These are phyloP conservation scores for Pipistrellus kuhlii DNA, from an alignment of 2,797 vertebrate species.

Conservation along the genomic window DNA sequence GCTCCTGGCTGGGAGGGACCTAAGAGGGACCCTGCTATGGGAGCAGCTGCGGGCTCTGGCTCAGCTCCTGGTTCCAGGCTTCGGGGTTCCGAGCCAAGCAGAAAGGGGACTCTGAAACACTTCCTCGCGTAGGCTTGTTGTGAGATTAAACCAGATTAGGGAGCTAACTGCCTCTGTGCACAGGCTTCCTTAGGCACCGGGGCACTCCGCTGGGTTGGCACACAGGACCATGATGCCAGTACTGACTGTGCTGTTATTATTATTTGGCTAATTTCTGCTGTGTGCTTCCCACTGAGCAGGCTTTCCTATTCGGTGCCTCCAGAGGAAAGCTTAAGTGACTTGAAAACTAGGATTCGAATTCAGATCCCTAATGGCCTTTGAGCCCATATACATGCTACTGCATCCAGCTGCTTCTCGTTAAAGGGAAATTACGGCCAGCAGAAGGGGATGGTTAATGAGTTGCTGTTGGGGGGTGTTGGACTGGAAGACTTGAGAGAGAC, in stretches of 20 bases:
- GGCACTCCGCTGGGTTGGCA: neutral
- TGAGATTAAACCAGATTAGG: neutral
- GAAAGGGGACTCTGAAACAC: neutral
- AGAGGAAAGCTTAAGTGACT: neutral
- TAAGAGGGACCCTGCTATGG: neutral
- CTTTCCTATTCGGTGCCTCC: neutral
- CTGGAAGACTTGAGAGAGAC: neutral
- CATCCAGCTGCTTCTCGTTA: neutral
- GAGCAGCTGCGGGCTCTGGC: neutral
- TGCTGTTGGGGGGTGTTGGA: too few relatives aligned
- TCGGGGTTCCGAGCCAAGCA: neutral
- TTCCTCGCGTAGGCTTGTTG: neutral
- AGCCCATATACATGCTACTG: neutral
- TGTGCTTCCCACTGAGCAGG: neutral
- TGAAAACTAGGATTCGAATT: neutral
- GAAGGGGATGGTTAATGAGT: fast-evolving
- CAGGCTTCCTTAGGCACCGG: neutral
- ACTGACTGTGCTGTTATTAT: neutral
- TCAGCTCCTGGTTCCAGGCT: neutral
- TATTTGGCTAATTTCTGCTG: neutral
- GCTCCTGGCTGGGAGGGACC: neutral
- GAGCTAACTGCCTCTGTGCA: neutral
- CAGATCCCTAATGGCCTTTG: neutral
- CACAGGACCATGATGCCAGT: neutral
- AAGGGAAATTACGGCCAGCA: neutral